Conservation (phyloP, 2,888 invertebrate species). For the Calameuta idolon region DNA sequence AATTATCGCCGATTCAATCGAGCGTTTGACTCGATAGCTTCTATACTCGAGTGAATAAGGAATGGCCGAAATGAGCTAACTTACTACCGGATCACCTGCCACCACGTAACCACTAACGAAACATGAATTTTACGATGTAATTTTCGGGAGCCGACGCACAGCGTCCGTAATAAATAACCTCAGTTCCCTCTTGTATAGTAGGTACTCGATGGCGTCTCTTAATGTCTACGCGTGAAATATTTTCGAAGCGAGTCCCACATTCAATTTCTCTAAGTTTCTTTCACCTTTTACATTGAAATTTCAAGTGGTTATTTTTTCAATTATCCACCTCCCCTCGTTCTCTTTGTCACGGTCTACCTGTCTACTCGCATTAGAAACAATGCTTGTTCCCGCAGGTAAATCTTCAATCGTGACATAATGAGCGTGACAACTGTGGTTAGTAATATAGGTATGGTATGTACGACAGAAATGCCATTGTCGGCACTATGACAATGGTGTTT, state of each 20-base stretch:
- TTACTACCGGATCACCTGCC: slow-evolving; percentile 11
- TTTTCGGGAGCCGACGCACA: slow-evolving; percentile 16
- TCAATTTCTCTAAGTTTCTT: not conserved
- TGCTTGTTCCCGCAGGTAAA: slow-evolving; percentile 8
- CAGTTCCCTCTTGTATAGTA: slow-evolving; percentile 6
- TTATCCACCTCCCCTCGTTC: slow-evolving; percentile 8
- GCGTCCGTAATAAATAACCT: slow-evolving; percentile 11
- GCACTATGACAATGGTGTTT: slow-evolving; percentile 23
- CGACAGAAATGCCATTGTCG: not conserved
- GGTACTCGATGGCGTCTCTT: not conserved
- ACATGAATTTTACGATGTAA: slow-evolving; percentile 31
- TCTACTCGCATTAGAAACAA: slow-evolving; percentile 9
- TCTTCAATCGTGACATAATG: slow-evolving; percentile 40
- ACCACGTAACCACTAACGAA: slow-evolving; percentile 26
- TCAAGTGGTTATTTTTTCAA: not conserved
- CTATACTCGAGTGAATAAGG: not conserved
- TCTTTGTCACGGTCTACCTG: slow-evolving; percentile 13
- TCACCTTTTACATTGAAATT: not conserved
- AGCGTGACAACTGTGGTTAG: slow-evolving; percentile 33
- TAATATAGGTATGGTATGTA: not conserved
- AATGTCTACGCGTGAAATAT: not conserved
- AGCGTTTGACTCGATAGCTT: not conserved
- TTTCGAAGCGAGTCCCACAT: not conserved
- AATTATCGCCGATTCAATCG: not conserved
- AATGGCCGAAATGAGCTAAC: not conserved